These are phyloP conservation scores for Brassicogethes aeneus DNA, from an alignment of 2,888 invertebrate genomes.

Conservation along the genomic window DNA sequence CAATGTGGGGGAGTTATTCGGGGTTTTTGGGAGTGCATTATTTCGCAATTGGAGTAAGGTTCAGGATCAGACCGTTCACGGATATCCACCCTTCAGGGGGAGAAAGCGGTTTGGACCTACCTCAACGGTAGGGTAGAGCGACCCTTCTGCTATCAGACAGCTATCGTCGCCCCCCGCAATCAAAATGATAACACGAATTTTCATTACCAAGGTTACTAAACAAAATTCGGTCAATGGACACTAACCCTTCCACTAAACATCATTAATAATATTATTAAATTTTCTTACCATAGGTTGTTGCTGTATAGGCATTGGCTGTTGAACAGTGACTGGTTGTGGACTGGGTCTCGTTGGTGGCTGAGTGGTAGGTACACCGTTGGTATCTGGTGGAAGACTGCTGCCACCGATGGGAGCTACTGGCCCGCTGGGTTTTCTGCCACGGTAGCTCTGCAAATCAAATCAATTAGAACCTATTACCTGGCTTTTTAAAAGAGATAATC, in stretches of 20 bases:
- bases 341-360: conserved; percentile 35
- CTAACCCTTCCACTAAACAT: too few species aligned
- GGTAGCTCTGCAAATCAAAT: conserved; percentile 36
- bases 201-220: conserved; percentile 24
- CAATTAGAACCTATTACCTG: background rate
- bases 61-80: conserved; percentile 25
- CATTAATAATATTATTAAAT: background rate
- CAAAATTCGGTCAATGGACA: too few species aligned
- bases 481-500: background rate
- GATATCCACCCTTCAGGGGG: conserved; percentile 26
- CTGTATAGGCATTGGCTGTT: conserved; percentile 34
- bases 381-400: conserved; percentile 24
- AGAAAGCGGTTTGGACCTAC: conserved; percentile 28
- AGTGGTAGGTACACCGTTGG: conserved; percentile 25
- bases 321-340: conserved; percentile 31
- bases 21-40: conserved; percentile 17
- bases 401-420: conserved; percentile 28
- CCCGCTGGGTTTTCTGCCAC: conserved; percentile 38
- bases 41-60: conserved; percentile 25
- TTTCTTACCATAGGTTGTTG: conserved; percentile 40
- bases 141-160: conserved; percentile 24
- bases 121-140: conserved; percentile 30
- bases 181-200: conserved; percentile 24
- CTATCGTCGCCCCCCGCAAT: conserved; percentile 15
- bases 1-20: conserved; percentile 2